Conservation (phyloP, 2,888 invertebrate genomes). For the Erebia epiphron region DNA sequence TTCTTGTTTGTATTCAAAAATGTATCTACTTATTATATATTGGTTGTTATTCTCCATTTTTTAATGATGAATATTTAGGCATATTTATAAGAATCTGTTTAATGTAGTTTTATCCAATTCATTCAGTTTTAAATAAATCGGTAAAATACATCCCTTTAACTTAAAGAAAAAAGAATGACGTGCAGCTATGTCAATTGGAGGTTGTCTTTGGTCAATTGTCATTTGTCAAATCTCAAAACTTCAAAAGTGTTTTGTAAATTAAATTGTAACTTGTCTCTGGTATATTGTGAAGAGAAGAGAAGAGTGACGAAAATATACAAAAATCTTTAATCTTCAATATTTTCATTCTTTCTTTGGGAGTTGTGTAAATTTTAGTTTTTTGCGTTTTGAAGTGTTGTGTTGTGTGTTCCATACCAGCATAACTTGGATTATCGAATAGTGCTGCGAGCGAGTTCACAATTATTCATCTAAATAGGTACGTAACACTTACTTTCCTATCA, state of each 20-base stretch:
- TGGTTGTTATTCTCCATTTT: no score
- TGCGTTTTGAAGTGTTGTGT: conserved; percentile 26
- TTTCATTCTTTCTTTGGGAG: conserved; percentile 1
- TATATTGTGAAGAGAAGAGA: not conserved
- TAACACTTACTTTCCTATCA: conserved; percentile 32
- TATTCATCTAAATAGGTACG: conserved; percentile 40
- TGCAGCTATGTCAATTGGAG: not conserved
- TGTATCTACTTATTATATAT: no score
- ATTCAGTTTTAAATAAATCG: not conserved
- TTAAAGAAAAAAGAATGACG: not conserved
- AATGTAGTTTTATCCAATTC: no score
- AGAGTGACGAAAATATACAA: not conserved
- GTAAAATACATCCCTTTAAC: not conserved
- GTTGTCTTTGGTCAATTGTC: no score
- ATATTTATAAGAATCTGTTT: no score
- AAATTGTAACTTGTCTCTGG: no score
- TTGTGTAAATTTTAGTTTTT: conserved; percentile 6
- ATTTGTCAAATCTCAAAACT: no score
- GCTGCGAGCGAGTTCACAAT: conserved; percentile 38
- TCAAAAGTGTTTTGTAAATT: no score
- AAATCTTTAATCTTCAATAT: conserved; percentile 6
- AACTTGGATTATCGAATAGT: conserved; percentile 25
- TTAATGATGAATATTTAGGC: no score
- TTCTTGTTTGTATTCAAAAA: no score
- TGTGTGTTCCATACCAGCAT: conserved; percentile 14